Evolutionary conservation across 2,888 invertebrate species (phyloP), one percentile per base, ranked within the genome.

Genomic region (Aradus depressus): DNA sequence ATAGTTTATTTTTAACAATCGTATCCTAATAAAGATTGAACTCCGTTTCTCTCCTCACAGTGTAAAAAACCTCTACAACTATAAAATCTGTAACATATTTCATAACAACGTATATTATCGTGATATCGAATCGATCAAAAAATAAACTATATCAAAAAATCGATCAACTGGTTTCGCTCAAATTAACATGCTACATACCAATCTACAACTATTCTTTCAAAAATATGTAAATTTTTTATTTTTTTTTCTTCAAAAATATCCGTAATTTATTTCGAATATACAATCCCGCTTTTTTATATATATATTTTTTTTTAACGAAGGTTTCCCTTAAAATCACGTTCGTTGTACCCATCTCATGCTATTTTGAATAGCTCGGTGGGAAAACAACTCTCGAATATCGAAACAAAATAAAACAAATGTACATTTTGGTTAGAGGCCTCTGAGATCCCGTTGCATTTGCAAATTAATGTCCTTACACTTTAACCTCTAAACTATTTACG

Each of bases 171-270:
- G 41, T 41, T 52, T 55, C 50, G 52, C 44, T 55, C 45, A 55
- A 55, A 55, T 28, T 55, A 55, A 55, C 55, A 50, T 41, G 34
- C 53, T 55, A 55, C 53, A 55, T 51, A 55, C 51, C 50, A 43
- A 39, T 55, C 55, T 55, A 55, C 53, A 42, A 53, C 50, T 53
- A 56, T 49, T 50, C 49, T 41, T 56, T 56, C 44, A 54, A 56
- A 56, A 56, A 53, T 51, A 51, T n/a, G n/a, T n/a, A n/a, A n/a
- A n/a, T 53, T 53, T 42, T 49, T 32, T 45, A 54, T 50, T 50
- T 56, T 54, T 54, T 52, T 54, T 51, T 47, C 53, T 56, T 52
- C 53, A 56, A 56, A 56, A 56, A 56, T 55, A 55, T n/a, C n/a
- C 55, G 42, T 55, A 52, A 50, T 53, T 54, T 55, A 53, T 56